Percentiles rank a stretch among this genome's conserved stretches.
These are phyloP conservation scores for Trinectes maculatus DNA, from an alignment of 2,113 vertebrate species.

Conservation along the genomic window DNA sequence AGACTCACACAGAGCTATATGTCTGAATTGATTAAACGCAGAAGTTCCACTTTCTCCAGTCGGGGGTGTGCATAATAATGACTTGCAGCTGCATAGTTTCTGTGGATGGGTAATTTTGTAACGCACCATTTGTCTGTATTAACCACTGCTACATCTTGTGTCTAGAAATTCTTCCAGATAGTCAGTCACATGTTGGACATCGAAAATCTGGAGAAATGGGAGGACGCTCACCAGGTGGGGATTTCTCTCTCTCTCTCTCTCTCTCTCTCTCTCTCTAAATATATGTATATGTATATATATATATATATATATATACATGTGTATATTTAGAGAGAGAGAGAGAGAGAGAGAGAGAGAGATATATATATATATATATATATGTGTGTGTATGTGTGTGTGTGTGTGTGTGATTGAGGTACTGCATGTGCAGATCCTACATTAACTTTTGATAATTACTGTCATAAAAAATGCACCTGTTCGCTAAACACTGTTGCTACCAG, in stretches of 20 bases:
- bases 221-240: conserved; percentile 97
- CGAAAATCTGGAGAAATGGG: conserved; percentile 95
- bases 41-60: conserved; percentile 13
- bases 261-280: too few species aligned
- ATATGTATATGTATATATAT: too few species aligned
- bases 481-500: conserved; percentile 7
- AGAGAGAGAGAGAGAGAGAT: too few species aligned
- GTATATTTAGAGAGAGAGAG: too few species aligned
- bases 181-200: conserved; percentile 97
- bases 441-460: conserved; percentile 33
- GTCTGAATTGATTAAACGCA: conserved; percentile 16
- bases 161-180: conserved; percentile 98
- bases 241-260: too few species aligned
- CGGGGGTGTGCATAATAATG: conserved; percentile 42
- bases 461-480: conserved; percentile 55
- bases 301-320: too few species aligned
- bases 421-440: neutral
- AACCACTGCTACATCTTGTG: conserved; percentile 5
- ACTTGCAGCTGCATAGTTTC: conserved; percentile 35
- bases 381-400: neutral
- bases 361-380: too few species aligned
- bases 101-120: conserved; percentile 17
- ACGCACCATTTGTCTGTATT: conserved; percentile 29
- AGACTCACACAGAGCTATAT: conserved; percentile 14
- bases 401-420: neutral